Evolutionary conservation across 2,113 vertebrate genomes (phyloP).

Genomic region (Promerops cafer): DNA sequence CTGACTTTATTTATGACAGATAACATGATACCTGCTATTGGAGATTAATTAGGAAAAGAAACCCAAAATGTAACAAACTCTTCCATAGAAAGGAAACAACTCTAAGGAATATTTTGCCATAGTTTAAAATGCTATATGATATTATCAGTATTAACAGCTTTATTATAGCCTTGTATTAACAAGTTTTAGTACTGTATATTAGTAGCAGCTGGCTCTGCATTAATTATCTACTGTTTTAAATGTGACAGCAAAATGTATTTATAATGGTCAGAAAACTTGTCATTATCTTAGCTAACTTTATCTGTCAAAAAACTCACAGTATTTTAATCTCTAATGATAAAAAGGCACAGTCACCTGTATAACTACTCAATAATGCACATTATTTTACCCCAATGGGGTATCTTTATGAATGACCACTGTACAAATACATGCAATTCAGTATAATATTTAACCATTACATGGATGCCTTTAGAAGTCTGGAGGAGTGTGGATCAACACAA

Average conservation of each 20-base stretch:
- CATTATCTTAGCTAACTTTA: slow-evolving; percentile 32
- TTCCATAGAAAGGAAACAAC: neutral
- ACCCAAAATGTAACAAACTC: neutral
- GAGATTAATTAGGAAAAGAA: neutral
- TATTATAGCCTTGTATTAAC: slow-evolving; percentile 47
- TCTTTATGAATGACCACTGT: neutral
- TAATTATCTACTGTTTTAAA: slow-evolving; percentile 50
- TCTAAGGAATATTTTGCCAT: neutral
- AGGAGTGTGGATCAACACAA: neutral
- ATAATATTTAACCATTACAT: neutral
- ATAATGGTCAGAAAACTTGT: slow-evolving; percentile 45
- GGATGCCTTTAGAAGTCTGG: neutral
- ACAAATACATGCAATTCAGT: neutral
- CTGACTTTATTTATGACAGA: slow-evolving; percentile 15
- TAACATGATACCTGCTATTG: neutral
- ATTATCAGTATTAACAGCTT: slow-evolving; percentile 43
- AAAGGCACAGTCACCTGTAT: neutral
- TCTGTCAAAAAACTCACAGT: neutral
- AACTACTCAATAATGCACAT: neutral
- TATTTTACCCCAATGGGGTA: neutral
- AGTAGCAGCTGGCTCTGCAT: slow-evolving; percentile 54
- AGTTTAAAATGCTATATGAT: neutral
- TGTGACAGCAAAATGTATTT: slow-evolving; percentile 43
- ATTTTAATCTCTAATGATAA: neutral
- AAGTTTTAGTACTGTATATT: slow-evolving; percentile 21